A percentile compares a stretch with the other conserved stretches of the same genome.
Evolutionary conservation across 2,113 vertebrate species (phyloP).

Genomic region (Scatophagus argus): DNA sequence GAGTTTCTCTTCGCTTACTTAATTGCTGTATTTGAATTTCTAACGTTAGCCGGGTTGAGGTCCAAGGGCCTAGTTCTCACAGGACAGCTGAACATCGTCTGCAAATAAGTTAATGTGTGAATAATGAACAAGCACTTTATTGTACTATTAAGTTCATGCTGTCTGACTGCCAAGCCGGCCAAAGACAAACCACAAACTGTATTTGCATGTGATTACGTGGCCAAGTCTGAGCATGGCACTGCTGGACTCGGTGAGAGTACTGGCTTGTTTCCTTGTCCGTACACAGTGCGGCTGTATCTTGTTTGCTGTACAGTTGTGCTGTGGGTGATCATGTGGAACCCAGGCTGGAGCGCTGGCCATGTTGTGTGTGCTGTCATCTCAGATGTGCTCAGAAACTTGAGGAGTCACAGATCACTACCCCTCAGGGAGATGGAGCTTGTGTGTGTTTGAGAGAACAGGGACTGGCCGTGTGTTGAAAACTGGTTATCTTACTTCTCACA

Average conservation of each 20-base stretch:
- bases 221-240: constrained; percentile 9
- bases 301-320: constrained; percentile 64
- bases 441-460: not conserved
- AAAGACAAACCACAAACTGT: not conserved
- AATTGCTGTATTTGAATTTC: not conserved
- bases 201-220: not conserved
- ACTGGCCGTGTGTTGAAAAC: constrained; percentile 1
- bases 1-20: not conserved
- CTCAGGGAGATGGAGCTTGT: constrained; percentile 63
- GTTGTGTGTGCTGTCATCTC: constrained; percentile 77
- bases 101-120: not conserved
- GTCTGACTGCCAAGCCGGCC: not conserved
- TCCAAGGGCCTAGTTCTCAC: not conserved
- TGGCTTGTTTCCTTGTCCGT: constrained; percentile 48
- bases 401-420: constrained; percentile 76
- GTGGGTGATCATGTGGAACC: constrained; percentile 73
- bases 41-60: not conserved
- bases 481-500: constrained; percentile 60
- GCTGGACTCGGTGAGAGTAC: constrained; percentile 29
- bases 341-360: constrained; percentile 59
- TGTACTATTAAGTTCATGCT: not conserved
- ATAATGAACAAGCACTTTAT: not conserved
- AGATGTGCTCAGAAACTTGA: constrained; percentile 74
- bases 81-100: not conserved
- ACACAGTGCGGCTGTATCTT: constrained; percentile 53